A percentile compares a stretch with the other conserved stretches of the same genome.
Evolutionary conservation across 2,113 vertebrate genomes (phyloP).

Genomic region (Gymnocephalus cernua): DNA sequence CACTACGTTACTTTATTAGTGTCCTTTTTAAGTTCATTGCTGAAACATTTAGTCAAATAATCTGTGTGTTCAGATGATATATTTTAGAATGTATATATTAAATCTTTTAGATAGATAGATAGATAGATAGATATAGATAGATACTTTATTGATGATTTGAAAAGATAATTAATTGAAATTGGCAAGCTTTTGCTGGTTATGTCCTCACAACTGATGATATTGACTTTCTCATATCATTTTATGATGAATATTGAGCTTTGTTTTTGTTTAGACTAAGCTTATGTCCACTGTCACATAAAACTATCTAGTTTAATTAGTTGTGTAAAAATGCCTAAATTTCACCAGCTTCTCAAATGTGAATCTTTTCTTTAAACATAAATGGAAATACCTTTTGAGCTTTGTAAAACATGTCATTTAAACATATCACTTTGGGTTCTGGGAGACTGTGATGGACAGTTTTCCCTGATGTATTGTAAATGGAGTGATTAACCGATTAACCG

Average conservation of each 20-base stretch:
- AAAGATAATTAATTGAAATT: conserved; percentile 6
- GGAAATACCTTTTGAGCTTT: not conserved
- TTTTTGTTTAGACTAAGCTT: conserved; percentile 2
- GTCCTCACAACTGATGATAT: conserved; percentile 11
- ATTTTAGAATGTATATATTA: not conserved
- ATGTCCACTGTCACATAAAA: not conserved
- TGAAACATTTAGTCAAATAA: conserved; percentile 2
- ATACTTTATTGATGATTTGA: conserved; percentile 6
- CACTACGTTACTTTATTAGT: conserved; percentile 28
- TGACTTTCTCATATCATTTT: not conserved
- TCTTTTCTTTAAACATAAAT: not conserved
- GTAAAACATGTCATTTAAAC: not conserved
- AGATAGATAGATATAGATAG: no score
- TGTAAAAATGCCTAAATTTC: not conserved
- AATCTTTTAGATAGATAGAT: no score
- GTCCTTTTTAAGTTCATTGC: conserved; percentile 30
- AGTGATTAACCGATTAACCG: not conserved
- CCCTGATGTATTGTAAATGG: not conserved
- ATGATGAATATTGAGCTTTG: conserved; percentile 15
- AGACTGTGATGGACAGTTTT: not conserved
- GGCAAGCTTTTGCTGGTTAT: not conserved
- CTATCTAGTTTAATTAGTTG: not conserved
- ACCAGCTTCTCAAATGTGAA: not conserved
- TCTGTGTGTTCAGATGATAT: conserved; percentile 3
- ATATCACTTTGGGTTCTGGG: not conserved